phyloP scores from a whole-genome alignment of 1,140 invertebrate genomes.

The Megalonaias nervosa region DNA sequence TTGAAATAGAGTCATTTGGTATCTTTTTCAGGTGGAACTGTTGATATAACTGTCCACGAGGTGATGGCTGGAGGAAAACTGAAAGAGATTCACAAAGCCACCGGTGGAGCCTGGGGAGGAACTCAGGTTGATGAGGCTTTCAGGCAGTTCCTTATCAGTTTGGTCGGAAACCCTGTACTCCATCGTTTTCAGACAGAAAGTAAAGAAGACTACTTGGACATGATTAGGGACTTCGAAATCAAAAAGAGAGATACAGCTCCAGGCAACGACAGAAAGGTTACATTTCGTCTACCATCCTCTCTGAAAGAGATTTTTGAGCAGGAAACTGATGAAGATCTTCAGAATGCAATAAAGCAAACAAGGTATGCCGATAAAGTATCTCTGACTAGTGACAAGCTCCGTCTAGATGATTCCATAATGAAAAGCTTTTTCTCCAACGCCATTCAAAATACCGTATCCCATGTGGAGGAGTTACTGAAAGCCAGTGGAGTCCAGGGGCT shows the following conservation, averaged over 20 bases:
- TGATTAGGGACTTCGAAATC: constrained; percentile 17
- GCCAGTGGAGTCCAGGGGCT: neutral
- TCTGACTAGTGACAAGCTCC: constrained; percentile 4
- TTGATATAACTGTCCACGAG: constrained; percentile 9
- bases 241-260: constrained; percentile 15
- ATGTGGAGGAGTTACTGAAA: neutral
- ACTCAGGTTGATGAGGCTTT: constrained; percentile 6
- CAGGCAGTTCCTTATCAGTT: neutral
- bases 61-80: neutral
- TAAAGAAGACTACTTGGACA: constrained; percentile 10
- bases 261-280: neutral
- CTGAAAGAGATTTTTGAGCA: neutral
- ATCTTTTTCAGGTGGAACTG: constrained; percentile 4
- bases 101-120: constrained; percentile 14
- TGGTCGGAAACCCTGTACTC: neutral
- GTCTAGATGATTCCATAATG: constrained; percentile 1
- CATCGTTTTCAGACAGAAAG: neutral
- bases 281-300: neutral
- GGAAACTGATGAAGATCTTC: neutral
- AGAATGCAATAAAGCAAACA: neutral
- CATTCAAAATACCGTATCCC: constrained; percentile 4
- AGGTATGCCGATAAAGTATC: neutral
- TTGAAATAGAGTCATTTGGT: neutral
- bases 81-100: constrained; percentile 11
- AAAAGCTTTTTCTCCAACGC: constrained; percentile 2